phyloP scores from a whole-genome alignment of 2,797 vertebrate species.

The Lophotriccus pileatus region DNA sequence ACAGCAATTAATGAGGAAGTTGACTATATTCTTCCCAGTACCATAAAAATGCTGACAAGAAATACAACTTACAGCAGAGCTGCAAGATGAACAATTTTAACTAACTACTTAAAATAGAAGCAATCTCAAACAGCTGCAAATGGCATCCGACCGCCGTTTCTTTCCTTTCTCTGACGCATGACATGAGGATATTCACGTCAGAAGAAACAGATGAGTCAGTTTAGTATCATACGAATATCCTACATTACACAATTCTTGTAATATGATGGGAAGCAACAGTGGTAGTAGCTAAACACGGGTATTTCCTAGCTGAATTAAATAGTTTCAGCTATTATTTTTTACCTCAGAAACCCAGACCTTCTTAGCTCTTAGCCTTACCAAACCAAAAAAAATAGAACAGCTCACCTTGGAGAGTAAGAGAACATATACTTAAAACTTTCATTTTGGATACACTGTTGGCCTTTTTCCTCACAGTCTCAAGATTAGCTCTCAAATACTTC shows the following conservation, averaged over 20 bases:
- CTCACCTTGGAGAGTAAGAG: neutral
- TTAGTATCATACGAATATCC: neutral
- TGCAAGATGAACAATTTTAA: neutral
- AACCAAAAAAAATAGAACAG: neutral
- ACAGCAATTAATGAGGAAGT: constrained; percentile 27
- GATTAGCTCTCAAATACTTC: neutral
- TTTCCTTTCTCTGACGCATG: neutral
- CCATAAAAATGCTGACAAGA: constrained; percentile 32
- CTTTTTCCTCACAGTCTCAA: neutral
- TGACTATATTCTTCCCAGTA: neutral
- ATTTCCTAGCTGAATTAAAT: neutral
- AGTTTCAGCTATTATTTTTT: neutral
- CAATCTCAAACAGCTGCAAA: neutral
- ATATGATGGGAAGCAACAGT: neutral
- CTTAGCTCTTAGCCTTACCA: neutral
- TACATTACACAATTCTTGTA: neutral
- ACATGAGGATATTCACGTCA: neutral
- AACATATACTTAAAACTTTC: neutral
- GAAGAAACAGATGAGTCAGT: neutral
- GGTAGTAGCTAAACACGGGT: neutral
- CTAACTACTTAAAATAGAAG: neutral
- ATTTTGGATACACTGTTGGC: neutral
- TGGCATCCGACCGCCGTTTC: accelerated
- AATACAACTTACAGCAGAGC: neutral
- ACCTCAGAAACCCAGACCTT: neutral